Percentiles rank a stretch among this genome's conserved stretches.
Evolutionary conservation across 1,140 invertebrate genomes (phyloP).

Genomic region (Drosophila mayri): DNA sequence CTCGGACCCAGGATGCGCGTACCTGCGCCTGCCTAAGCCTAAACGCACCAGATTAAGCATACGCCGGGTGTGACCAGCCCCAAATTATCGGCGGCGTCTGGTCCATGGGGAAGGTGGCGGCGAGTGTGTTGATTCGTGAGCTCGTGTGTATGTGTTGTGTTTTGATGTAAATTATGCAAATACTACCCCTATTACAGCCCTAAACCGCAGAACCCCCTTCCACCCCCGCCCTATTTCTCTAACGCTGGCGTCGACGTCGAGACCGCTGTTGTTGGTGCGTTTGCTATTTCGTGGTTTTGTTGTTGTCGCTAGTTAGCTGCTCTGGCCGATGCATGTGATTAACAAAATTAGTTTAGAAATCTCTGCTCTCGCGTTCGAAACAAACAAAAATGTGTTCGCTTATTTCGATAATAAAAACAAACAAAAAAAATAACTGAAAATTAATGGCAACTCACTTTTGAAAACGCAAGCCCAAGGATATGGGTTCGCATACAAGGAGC

Average conservation of each 20-base stretch:
- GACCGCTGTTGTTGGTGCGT: slow-evolving; percentile 49
- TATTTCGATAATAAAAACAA: slow-evolving; percentile 53
- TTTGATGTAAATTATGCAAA: slow-evolving; percentile 55
- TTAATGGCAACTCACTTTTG: slow-evolving; percentile 14
- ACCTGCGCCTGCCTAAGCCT: slow-evolving; percentile 24
- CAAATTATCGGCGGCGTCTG: not conserved
- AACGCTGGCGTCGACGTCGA: slow-evolving; percentile 73
- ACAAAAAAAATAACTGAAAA: slow-evolving; percentile 22
- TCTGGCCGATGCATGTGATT: slow-evolving; percentile 68
- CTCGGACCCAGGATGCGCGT: slow-evolving; percentile 8
- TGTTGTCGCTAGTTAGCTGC: slow-evolving; percentile 75
- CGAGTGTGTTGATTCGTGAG: not conserved
- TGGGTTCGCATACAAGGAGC: slow-evolving; percentile 10
- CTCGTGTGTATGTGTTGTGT: slow-evolving; percentile 19
- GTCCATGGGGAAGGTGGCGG: not conserved
- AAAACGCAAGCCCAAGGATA: slow-evolving; percentile 6
- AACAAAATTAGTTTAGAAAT: slow-evolving; percentile 84
- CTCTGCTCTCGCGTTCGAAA: slow-evolving; percentile 80
- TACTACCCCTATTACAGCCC: slow-evolving; percentile 70
- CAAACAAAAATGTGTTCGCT: slow-evolving; percentile 77
- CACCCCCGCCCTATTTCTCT: slow-evolving; percentile 55
- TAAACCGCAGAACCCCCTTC: slow-evolving; percentile 27
- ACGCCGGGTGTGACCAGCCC: slow-evolving; percentile 19
- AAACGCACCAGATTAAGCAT: slow-evolving; percentile 31
- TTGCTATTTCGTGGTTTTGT: slow-evolving; percentile 53